phyloP scores from a whole-genome alignment of 1,140 invertebrate species.

The Zaprionus africanus region DNA sequence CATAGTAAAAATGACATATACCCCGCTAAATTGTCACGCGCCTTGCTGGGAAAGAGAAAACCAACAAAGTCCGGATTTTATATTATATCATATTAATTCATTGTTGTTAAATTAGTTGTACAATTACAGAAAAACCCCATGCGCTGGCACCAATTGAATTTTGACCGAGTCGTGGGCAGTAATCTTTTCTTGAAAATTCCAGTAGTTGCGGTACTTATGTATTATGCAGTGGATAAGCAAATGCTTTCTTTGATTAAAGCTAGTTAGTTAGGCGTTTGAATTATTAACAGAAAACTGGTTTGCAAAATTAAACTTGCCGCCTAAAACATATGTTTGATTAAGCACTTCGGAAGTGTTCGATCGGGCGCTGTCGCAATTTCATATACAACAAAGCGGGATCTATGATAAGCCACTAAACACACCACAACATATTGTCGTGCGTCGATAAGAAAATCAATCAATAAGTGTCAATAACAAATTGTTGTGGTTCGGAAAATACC shows the following conservation, averaged over 20 bases:
- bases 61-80: conserved; percentile 8
- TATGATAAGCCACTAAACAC: background rate
- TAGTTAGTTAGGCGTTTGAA: background rate
- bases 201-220: background rate
- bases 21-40: conserved; percentile 56
- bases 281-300: background rate
- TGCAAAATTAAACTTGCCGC: background rate
- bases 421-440: background rate
- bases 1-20: conserved; percentile 82
- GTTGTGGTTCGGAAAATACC: background rate
- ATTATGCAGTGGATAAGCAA: background rate
- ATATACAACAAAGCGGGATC: background rate
- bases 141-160: background rate
- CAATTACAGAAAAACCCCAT: conserved; percentile 11
- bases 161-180: background rate
- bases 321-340: background rate
- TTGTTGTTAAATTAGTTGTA: conserved; percentile 13
- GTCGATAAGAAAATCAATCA: background rate
- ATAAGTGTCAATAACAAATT: background rate
- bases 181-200: background rate
- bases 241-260: background rate
- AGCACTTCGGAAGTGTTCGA: background rate
- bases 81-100: conserved; percentile 6
- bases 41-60: conserved; percentile 23
- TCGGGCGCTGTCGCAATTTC: background rate